These are phyloP conservation scores for Andrena marginata DNA, from an alignment of 2,888 invertebrate species.

Conservation along the genomic window DNA sequence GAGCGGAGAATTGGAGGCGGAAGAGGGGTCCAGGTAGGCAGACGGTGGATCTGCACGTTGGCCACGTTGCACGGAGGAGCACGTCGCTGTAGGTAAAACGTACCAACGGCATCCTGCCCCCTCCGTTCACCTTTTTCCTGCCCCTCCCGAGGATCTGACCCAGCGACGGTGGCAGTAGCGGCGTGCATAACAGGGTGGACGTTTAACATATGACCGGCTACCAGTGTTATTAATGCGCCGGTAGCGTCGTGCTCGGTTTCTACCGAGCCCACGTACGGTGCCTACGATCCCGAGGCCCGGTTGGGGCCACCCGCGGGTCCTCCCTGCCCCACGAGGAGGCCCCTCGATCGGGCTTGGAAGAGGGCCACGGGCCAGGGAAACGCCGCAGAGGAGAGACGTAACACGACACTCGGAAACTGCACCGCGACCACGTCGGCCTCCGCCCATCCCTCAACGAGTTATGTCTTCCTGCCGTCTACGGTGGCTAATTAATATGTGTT, in stretches of 20 bases:
- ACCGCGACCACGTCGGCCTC: conserved; percentile 66
- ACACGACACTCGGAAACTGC: conserved; percentile 80
- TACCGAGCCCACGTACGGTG: conserved; percentile 73
- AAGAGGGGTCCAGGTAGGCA: conserved; percentile 46
- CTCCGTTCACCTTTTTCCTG: conserved; percentile 44
- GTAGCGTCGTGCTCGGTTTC: conserved; percentile 81
- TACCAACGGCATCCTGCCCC: conserved; percentile 52
- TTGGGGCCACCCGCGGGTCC: conserved; percentile 79
- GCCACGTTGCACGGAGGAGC: conserved; percentile 58
- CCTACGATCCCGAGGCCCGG: conserved; percentile 63
- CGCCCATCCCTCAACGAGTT: conserved; percentile 74
- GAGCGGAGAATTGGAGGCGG: neutral
- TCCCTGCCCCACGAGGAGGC: conserved; percentile 59
- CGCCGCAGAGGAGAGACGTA: conserved; percentile 69
- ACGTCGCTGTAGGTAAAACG: conserved; percentile 77
- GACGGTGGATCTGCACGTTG: conserved; percentile 59
- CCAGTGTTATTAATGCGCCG: conserved; percentile 84
- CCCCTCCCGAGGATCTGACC: conserved; percentile 60
- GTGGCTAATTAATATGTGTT: conserved; percentile 81
- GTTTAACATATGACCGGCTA: conserved; percentile 85
- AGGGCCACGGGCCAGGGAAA: conserved; percentile 26
- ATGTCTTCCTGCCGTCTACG: conserved; percentile 78
- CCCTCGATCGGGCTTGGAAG: conserved; percentile 55
- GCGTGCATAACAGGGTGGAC: conserved; percentile 80
- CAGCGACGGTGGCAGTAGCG: conserved; percentile 65